Evolutionary conservation across 2,113 vertebrate genomes (phyloP).

Genomic region (Cathartes aura): DNA sequence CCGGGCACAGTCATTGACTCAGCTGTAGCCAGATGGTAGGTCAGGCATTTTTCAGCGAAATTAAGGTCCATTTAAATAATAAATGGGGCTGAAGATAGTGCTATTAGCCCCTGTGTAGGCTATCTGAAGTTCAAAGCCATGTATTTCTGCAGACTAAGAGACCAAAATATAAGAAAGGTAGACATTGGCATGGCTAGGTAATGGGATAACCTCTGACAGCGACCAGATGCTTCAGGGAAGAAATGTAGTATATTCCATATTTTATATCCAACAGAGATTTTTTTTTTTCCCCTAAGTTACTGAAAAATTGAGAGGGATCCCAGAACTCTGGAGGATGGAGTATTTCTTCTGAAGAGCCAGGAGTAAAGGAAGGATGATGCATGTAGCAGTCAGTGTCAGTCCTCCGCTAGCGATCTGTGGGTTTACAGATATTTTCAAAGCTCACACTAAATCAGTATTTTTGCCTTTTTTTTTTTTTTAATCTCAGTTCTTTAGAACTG

Average conservation of each 20-base stretch:
- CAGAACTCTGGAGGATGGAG: neutral
- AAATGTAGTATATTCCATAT: neutral
- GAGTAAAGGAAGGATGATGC: neutral
- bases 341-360: neutral
- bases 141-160: neutral
- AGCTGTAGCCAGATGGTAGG: neutral
- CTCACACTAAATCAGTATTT: neutral
- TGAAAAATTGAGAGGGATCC: neutral
- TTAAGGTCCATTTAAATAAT: neutral
- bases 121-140: neutral
- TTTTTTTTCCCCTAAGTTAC: neutral
- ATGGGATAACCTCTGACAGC: neutral
- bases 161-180: neutral
- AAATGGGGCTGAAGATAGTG: neutral
- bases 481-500: neutral
- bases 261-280: neutral
- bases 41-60: neutral
- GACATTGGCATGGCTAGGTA: neutral
- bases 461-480: neutral
- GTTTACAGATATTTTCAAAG: neutral
- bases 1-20: neutral
- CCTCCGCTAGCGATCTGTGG: neutral
- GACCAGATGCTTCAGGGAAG: constrained; percentile 6
- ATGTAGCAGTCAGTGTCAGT: neutral
- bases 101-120: neutral